Evolutionary conservation across 2,113 vertebrate species (phyloP).

Genomic region (Pangasianodon gigas): DNA sequence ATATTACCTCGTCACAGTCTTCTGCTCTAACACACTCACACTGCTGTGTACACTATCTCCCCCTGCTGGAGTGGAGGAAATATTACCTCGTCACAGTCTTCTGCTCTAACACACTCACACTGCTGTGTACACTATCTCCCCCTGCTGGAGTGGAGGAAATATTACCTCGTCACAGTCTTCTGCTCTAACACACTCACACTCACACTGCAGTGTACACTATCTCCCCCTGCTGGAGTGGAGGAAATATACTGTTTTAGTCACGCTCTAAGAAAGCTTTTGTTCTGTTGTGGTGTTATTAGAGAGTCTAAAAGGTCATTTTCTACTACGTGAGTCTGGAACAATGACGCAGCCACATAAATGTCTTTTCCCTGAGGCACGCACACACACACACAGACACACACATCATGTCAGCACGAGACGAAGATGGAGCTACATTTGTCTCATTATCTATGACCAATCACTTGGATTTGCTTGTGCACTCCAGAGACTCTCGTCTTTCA

Average conservation of each 20-base stretch:
- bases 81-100: too few species aligned
- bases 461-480: background rate
- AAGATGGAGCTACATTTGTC: background rate
- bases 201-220: background rate
- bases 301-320: background rate
- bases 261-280: background rate
- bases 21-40: too few species aligned
- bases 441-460: background rate
- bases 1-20: background rate
- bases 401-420: background rate
- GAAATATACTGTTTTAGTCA: background rate
- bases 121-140: background rate
- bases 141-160: background rate
- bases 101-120: background rate
- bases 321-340: background rate
- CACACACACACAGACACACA: background rate
- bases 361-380: background rate
- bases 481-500: background rate
- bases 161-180: too few species aligned
- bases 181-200: too few species aligned
- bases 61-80: background rate
- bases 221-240: background rate
- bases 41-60: background rate
- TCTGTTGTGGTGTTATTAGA: background rate
- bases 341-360: background rate